Evolutionary conservation across 2,888 invertebrate genomes (phyloP).

Genomic region (Chaitophorus viminalis): DNA sequence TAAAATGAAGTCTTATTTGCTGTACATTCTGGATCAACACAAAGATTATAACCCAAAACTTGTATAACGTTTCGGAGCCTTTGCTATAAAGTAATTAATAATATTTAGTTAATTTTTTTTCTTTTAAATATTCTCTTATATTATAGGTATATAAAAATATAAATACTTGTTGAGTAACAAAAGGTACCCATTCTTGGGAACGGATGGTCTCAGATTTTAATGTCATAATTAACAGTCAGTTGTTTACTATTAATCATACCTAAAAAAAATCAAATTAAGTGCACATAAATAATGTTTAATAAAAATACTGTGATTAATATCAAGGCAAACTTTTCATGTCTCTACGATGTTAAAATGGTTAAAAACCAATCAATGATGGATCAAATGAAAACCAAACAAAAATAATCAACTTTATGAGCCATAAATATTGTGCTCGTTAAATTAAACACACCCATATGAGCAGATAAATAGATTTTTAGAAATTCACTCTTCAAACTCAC

Average conservation of each 20-base stretch:
- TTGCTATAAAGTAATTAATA: conserved; percentile 69
- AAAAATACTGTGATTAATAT: not conserved
- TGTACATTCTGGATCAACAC: conserved; percentile 68
- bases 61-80: conserved; percentile 82
- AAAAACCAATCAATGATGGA: too few relatives aligned
- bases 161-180: conserved; percentile 83
- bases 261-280: not conserved
- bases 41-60: conserved; percentile 76
- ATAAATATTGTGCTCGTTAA: too few relatives aligned
- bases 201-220: conserved; percentile 69
- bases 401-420: not conserved
- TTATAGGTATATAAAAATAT: not conserved
- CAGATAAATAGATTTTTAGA: not conserved
- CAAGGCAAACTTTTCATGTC: too few relatives aligned
- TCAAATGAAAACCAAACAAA: not conserved
- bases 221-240: conserved; percentile 62
- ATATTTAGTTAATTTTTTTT: not conserved
- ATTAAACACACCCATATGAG: not conserved
- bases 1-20: conserved; percentile 74
- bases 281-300: not conserved
- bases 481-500: not conserved
- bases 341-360: too few relatives aligned
- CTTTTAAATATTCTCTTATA: not conserved
- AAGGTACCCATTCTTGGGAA: conserved; percentile 82
- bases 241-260: conserved; percentile 23